Percentiles rank a stretch among this genome's conserved stretches.
Conservation (phyloP, 1,140 invertebrate species). For the Brachionus plicatilis region DNA sequence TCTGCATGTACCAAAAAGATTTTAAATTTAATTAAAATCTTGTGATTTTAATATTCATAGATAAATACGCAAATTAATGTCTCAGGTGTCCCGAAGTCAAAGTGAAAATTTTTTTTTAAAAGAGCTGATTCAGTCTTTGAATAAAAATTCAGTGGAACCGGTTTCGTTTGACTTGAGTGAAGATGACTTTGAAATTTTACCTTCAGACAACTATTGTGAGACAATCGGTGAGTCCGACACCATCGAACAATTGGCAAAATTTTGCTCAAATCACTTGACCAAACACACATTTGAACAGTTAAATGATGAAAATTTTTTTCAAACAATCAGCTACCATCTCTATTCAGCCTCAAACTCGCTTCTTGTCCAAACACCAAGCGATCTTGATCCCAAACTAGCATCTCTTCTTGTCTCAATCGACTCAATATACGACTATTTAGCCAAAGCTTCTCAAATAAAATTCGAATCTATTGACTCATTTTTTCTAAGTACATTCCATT, state of each 20-base stretch:
- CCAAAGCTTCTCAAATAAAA: neutral
- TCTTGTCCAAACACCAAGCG: neutral
- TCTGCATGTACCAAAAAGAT: neutral
- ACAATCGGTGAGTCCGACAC: neutral
- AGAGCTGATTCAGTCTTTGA: neutral
- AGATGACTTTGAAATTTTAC: neutral
- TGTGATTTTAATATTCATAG: neutral
- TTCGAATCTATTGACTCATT: slow-evolving; percentile 2
- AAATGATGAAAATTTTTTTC: neutral
- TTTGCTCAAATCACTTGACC: neutral
- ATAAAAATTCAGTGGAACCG: neutral
- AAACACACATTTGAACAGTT: slow-evolving; percentile 14
- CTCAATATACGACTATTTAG: neutral
- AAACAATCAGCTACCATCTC: neutral
- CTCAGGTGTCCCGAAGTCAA: neutral
- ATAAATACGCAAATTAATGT: neutral
- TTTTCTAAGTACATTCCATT: neutral
- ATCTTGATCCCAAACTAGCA: neutral
- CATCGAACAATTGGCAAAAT: neutral
- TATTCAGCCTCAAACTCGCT: neutral
- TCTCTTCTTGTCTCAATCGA: neutral
- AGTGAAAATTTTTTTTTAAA: neutral
- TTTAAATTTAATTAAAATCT: neutral
- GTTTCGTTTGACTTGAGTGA: neutral
- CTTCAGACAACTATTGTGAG: neutral